A percentile compares a stretch with the other conserved stretches of the same genome.
These are phyloP conservation scores for Cydia amplana DNA, from an alignment of 1,140 invertebrate genomes.

Conservation along the genomic window DNA sequence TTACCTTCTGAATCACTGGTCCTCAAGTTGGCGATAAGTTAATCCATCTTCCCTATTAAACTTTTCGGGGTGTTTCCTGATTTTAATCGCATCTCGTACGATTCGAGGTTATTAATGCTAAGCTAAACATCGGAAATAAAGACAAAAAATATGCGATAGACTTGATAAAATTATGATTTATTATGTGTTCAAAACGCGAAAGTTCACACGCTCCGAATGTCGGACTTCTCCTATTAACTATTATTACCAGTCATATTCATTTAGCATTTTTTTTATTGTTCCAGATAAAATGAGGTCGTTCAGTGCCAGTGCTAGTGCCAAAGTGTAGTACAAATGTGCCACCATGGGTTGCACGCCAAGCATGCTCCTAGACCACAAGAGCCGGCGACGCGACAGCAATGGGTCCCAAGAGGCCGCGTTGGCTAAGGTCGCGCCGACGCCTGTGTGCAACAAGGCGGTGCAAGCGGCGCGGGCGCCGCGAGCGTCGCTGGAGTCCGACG, in stretches of 20 bases:
- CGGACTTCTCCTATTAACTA: too few relatives aligned
- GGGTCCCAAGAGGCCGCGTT: conserved; percentile 69
- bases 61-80: too few relatives aligned
- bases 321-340: conserved; percentile 69
- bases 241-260: background rate
- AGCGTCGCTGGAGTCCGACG: conserved; percentile 70
- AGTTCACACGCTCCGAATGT: too few relatives aligned
- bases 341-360: conserved; percentile 78
- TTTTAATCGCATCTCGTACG: too few relatives aligned
- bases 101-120: too few relatives aligned
- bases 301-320: conserved; percentile 64
- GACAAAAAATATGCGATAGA: too few relatives aligned
- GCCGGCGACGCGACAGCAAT: conserved; percentile 72
- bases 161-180: too few relatives aligned
- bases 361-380: conserved; percentile 77
- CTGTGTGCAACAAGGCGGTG: conserved; percentile 69
- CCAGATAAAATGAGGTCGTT: conserved; percentile 55
- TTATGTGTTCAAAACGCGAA: too few relatives aligned
- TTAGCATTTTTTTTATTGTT: conserved; percentile 45
- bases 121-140: too few relatives aligned
- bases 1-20: too few relatives aligned
- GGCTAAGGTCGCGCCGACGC: conserved; percentile 65
- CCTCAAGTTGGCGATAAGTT: too few relatives aligned
- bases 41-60: too few relatives aligned
- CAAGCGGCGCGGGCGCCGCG: conserved; percentile 67